These are phyloP conservation scores for Hemicentrotus pulcherrimus DNA, from an alignment of 35 echinoderm and acorn worm genomes.

Conservation along the genomic window DNA sequence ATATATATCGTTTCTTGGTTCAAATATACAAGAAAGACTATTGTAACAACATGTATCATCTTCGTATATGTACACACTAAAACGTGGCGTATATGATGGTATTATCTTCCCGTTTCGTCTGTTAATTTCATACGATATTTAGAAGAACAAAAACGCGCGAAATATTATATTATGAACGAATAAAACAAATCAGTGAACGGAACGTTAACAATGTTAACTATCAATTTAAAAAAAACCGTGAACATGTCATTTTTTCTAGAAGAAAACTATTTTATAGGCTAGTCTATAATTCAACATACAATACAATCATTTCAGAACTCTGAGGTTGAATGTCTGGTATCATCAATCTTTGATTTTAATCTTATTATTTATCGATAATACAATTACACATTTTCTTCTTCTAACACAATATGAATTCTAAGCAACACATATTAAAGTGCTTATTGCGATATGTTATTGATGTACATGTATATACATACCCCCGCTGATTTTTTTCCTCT, in stretches of 20 bases:
- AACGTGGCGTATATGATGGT: not conserved
- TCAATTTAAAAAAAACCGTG: not conserved
- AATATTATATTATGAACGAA: not conserved
- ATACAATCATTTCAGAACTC: not conserved
- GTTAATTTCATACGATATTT: not conserved
- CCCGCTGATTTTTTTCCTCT: not conserved
- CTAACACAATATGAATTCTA: not conserved
- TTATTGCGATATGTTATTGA: not conserved
- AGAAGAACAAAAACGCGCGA: not conserved
- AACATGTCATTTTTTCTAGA: not conserved
- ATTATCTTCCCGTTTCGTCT: not conserved
- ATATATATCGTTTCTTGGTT: not conserved
- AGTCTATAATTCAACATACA: not conserved
- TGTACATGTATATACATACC: not conserved
- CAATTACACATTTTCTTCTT: not conserved
- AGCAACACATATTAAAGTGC: not conserved
- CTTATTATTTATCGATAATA: not conserved
- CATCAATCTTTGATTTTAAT: not conserved
- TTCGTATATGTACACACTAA: not conserved
- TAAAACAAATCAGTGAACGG: not conserved
- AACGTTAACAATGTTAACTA: not conserved
- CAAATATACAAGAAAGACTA: conserved; percentile 41
- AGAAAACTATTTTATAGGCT: not conserved
- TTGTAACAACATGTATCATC: not conserved
- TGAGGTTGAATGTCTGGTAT: not conserved